Evolutionary conservation across 2,797 vertebrate species (phyloP), one percentile per base, ranked within the genome.

Genomic region (Lacerta viridis): DNA sequence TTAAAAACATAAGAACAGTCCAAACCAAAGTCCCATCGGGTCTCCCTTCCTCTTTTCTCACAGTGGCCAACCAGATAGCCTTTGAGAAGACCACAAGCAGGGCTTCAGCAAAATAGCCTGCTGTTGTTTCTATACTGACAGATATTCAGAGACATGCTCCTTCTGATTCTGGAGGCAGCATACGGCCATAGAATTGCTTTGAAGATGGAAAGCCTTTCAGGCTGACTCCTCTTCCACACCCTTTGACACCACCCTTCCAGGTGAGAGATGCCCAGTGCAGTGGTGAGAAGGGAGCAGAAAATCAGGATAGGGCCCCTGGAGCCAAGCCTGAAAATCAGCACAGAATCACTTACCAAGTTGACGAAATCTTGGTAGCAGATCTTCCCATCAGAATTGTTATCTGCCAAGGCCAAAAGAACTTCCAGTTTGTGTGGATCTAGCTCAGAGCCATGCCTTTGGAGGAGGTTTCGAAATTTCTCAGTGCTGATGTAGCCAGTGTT

Each of bases 351-450:
- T 96, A 99, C 99, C 98, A 99, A 97, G 96, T 98, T 99, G 95
- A 98, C 98, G 89, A 99, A 99, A 95, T 99, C 98, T 96, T 99
- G 99, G 96, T 99, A 99, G 96, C 98, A 98, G 96, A 99, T 98
- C 96, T 98, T 98, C 50, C 98, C 99, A 0, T 99, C 98, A 0
- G 98, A 97, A 66, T 99, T 99, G 95, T 98, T 98, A 89, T 99
- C 98, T 0, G 98, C 98, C 5, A 99, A 97, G 36, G 99, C 99
- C 95, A 99, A 95, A 39, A 99, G 97, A 50, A 99, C 98, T 96
- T 99, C 99, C 93, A 98, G 97, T 94, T 99, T 99, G 96, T 99
- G 98, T 0, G 99, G 98, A 95, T 99, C 99, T 75, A 99, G 96
- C 95, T 99, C 98, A 0, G 99, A 98, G 91, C 98, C 98, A 66